These are phyloP conservation scores for Pseudopleuronectes americanus DNA, from an alignment of 2,797 vertebrate species.

Conservation along the genomic window DNA sequence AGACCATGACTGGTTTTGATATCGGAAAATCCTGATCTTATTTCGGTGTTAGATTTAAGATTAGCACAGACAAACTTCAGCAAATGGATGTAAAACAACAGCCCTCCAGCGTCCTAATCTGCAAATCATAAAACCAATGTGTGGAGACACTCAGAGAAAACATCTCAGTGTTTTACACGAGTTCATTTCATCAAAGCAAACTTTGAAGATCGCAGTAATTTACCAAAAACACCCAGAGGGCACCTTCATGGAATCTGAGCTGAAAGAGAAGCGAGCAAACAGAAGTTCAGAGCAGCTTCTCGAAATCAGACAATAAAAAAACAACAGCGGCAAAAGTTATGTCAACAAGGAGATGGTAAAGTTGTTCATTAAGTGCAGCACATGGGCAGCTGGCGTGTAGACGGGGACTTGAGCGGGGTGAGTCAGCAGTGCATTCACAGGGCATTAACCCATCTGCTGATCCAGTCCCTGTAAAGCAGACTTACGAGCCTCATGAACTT, in stretches of 20 bases:
- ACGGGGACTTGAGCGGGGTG: conserved; percentile 29
- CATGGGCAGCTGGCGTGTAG: conserved; percentile 30
- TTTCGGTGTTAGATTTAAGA: not conserved
- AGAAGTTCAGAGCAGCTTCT: conserved; percentile 5
- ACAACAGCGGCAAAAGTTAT: conserved; percentile 25
- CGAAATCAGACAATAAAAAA: conserved; percentile 40
- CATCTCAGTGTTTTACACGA: not conserved
- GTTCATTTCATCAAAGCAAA: conserved; percentile 7
- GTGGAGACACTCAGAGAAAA: not conserved
- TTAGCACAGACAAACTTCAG: not conserved
- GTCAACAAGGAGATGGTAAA: conserved; percentile 49
- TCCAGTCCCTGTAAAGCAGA: conserved; percentile 60
- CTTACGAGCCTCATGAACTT: conserved; percentile 68
- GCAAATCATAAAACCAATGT: not conserved
- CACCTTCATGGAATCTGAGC: conserved; percentile 15
- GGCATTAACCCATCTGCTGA: conserved; percentile 73
- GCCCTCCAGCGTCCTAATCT: not conserved
- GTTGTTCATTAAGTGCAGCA: conserved; percentile 48
- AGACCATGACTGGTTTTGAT: not conserved
- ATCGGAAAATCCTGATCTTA: not conserved
- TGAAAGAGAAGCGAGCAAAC: conserved; percentile 12
- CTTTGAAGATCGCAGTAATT: conserved; percentile 21
- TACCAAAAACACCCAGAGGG: conserved; percentile 5
- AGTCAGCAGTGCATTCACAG: conserved; percentile 69
- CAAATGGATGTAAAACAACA: not conserved